phyloP scores from a whole-genome alignment of 2,113 vertebrate species.

The Toxotes chatareus region DNA sequence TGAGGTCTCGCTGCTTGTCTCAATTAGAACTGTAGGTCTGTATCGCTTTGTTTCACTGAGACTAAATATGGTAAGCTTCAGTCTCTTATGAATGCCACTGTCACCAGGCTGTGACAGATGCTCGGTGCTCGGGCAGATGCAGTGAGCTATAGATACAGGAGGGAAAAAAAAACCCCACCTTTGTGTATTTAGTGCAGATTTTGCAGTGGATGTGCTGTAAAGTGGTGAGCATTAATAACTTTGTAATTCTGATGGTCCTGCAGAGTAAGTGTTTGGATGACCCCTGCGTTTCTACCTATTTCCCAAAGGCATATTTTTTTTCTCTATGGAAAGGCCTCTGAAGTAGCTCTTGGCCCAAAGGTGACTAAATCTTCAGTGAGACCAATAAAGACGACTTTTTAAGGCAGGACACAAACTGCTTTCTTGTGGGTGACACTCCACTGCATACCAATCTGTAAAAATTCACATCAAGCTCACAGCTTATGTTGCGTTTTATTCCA shows the following conservation, averaged over 20 bases:
- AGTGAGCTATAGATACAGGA: slow-evolving; percentile 4
- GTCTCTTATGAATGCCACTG: slow-evolving; percentile 15
- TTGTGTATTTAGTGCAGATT: neutral
- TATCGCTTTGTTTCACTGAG: slow-evolving; percentile 33
- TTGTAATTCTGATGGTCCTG: slow-evolving; percentile 2
- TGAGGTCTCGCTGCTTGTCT: neutral
- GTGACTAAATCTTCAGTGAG: slow-evolving; percentile 20
- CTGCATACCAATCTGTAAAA: slow-evolving; percentile 36
- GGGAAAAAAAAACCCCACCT: neutral
- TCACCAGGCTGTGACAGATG: slow-evolving; percentile 14
- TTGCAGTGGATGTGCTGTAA: neutral
- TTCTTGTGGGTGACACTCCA: slow-evolving; percentile 11
- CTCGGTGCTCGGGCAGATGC: slow-evolving; percentile 3
- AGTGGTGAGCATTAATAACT: slow-evolving; percentile 6
- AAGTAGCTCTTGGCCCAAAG: slow-evolving; percentile 29
- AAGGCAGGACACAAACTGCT: slow-evolving; percentile 15
- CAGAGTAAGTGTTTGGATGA: slow-evolving; percentile 10
- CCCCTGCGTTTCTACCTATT: slow-evolving; percentile 5
- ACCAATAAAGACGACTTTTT: slow-evolving; percentile 11
- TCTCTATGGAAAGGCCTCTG: slow-evolving; percentile 18
- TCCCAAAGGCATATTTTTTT: slow-evolving; percentile 7
- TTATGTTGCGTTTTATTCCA: slow-evolving; percentile 27
- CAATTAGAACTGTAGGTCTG: slow-evolving; percentile 19
- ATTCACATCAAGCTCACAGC: slow-evolving; percentile 36
- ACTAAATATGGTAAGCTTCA: slow-evolving; percentile 36